Evolutionary conservation across 2,113 vertebrate genomes (phyloP), one percentile per base, ranked within the genome.

Genomic region (Prochilodus magdalenae): DNA sequence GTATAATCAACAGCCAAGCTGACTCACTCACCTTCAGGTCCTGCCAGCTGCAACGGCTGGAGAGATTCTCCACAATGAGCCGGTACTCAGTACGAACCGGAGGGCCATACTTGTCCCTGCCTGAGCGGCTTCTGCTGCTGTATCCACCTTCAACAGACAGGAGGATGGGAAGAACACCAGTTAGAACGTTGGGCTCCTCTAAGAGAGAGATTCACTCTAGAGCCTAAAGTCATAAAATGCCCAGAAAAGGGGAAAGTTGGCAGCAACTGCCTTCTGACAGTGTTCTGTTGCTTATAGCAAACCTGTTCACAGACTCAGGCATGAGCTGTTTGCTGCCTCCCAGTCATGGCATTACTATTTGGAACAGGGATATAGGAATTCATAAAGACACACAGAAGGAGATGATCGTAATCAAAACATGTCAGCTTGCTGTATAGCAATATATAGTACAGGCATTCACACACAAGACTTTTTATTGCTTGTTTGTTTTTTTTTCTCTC

Each of bases 1-100:
- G n/a, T n/a, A n/a, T n/a, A n/a, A n/a, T n/a, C n/a, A n/a, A n/a
- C n/a, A n/a, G n/a, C n/a, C n/a, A n/a, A n/a, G n/a, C n/a, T n/a
- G n/a, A 13, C 27, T 5, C 11, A 2, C 89, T 0, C 94, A 98
- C 98, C 97, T 99, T 99, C 70, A 99, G 89, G 88, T 99, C 97
- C 89, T 99, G 97, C 97, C 97, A 99, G 92, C 97, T 99, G 93
- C 98, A 99, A 82, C 96, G 96, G 89, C 96, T 98, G 85, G 98
- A 99, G 88, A 98, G 94, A 92, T 99, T 99, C 92, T 99, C 97
- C 90, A 99, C 97, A 93, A 98, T 97, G 86, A 99, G 96, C 77
- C 98, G 96, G 93, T 99, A 99, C 90, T 99, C 97, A 80, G 97
- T 98, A 89, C 97, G 95, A 73, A 96, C 96, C 0, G 98, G 98